phyloP scores from a whole-genome alignment of 92 coral and sea anemone genomes.

The Pocillopora meandrina region DNA sequence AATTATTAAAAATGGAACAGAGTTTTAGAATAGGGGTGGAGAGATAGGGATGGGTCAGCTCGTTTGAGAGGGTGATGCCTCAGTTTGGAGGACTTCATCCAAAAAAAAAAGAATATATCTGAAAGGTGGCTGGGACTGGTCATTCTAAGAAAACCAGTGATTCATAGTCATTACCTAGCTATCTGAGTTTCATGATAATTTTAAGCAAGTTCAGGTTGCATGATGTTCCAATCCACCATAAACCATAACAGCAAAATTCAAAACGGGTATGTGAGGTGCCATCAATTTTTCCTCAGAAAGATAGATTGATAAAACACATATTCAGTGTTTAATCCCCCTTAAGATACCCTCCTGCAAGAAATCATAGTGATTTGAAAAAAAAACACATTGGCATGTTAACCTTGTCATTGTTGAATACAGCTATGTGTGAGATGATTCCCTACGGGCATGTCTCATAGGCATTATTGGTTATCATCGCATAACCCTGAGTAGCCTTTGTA shows the following conservation, averaged over 20 bases:
- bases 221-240: conserved; percentile 17
- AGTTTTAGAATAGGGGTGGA: conserved; percentile 10
- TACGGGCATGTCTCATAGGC: too few species aligned
- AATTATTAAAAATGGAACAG: conserved; percentile 27
- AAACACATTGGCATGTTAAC: too few species aligned
- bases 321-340: too few species aligned
- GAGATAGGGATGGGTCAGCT: not conserved
- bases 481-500: not conserved
- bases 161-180: conserved; percentile 2
- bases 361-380: too few species aligned
- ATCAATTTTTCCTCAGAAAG: too few species aligned
- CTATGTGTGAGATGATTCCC: too few species aligned
- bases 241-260: conserved; percentile 10
- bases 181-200: conserved; percentile 27
- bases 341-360: too few species aligned
- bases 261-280: not conserved
- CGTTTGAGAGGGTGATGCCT: too few species aligned
- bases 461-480: not conserved
- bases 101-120: not conserved
- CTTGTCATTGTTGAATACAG: too few species aligned
- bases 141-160: conserved; percentile 18
- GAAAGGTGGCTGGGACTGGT: conserved; percentile 2
- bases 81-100: too few species aligned
- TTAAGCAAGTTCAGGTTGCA: not conserved
- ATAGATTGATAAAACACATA: too few species aligned